phyloP scores from a whole-genome alignment of 1,140 invertebrate genomes.

The Apocrypta bakeri region DNA sequence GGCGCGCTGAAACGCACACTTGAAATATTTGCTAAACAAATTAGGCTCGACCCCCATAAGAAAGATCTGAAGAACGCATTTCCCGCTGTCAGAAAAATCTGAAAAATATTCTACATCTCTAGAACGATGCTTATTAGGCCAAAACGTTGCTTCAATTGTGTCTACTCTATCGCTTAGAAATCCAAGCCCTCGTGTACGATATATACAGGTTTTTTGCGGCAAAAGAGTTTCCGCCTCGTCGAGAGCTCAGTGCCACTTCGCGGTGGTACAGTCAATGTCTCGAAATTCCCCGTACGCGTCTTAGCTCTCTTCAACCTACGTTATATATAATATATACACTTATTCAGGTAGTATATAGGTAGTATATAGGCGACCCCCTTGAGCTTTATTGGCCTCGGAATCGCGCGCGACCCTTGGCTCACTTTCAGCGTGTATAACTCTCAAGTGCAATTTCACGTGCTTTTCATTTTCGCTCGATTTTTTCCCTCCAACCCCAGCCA shows the following conservation, averaged over 20 bases:
- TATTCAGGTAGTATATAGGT: neutral
- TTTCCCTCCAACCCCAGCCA: neutral
- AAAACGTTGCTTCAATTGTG: neutral
- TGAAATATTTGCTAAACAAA: no score
- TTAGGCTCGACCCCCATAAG: no score
- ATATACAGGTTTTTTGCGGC: neutral
- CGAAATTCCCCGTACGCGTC: conserved; percentile 21
- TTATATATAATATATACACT: neutral
- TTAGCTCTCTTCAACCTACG: neutral
- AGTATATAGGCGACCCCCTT: neutral
- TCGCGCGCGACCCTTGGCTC: conserved; percentile 26
- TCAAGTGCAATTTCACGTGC: conserved; percentile 26
- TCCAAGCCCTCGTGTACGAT: neutral
- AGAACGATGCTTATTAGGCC: conserved; percentile 18
- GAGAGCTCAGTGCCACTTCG: conserved; percentile 4
- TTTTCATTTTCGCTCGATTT: conserved; percentile 38
- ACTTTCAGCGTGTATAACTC: conserved; percentile 11
- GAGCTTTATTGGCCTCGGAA: neutral
- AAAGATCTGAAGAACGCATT: neutral
- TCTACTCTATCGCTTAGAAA: neutral
- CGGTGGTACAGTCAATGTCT: conserved; percentile 21
- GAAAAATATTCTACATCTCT: neutral
- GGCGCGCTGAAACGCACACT: no score
- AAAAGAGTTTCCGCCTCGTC: conserved; percentile 17
- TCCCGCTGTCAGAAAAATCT: neutral